Base-by-base conservation (phyloP, 2,797 vertebrate species). In the Rhynchonycteris naso region DNA sequence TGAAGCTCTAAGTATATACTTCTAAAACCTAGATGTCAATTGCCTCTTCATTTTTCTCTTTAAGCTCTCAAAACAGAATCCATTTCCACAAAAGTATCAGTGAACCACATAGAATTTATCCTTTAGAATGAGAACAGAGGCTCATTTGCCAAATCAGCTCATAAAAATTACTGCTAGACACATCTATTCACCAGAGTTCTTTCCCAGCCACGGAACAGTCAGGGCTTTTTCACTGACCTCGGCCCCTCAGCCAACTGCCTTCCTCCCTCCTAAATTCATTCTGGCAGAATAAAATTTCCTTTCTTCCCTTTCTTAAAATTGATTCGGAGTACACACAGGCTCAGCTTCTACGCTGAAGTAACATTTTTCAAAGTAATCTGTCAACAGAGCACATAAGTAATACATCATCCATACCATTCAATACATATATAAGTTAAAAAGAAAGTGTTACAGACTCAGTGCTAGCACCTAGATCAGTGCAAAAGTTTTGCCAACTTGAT, bases 21-120 rank as follows among this genome's bases (percentile, higher is more conserved):
- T 85, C 11, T 65, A 38, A 89, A 93, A 81, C n/a, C 18, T 54
- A 11, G 22, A 85, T 86, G 33, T 71, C 79, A 79, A 56, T 35
- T 43, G 7, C 2, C 24, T 86, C 43, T 90, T 96, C 30, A 22
- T 82, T 88, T 94, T 93, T 92, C 47, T 88, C 65, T 90, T 56
- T 68, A 96, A 94, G 8, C 11, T 71, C 33, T 22, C 24, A 58
- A 43, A 56, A 72, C 24, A 79, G 59, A 84, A 59, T 88, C 59
- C 24, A 13, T 5, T 92, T 90, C 15, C 38, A 72, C 38, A 88
- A 71, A 89, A 66, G 24, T 33, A 47, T 81, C 30, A 58, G 24
- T 63, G 58, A 63, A 15, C 43, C 88, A 69, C 19, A 38, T 14
- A 93, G n/a, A 87, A 58, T 56, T 91, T 16, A 68, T 86, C 33